phyloP scores from a whole-genome alignment of 2,888 invertebrate genomes.

The Stenotaenia linearis region DNA sequence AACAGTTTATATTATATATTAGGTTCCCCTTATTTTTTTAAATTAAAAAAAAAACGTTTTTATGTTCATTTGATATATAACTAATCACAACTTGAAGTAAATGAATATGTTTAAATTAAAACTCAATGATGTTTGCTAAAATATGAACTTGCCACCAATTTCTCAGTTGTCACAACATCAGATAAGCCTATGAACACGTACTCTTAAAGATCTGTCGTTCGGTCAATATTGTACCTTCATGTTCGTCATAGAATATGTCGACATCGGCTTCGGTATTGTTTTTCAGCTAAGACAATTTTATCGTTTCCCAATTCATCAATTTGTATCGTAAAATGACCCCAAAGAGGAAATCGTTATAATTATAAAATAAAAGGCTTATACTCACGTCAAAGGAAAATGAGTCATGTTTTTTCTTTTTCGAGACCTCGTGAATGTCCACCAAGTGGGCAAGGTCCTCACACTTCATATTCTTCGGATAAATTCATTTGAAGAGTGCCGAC shows the following conservation, averaged over 20 bases:
- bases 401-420: background rate
- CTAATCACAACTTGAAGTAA: too few relatives aligned
- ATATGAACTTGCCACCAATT: background rate
- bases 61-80: too few relatives aligned
- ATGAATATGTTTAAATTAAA: too few relatives aligned
- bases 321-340: background rate
- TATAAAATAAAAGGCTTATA: too few relatives aligned
- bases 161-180: background rate
- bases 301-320: too few relatives aligned
- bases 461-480: background rate
- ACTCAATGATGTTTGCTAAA: background rate
- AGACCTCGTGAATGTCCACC: constrained; percentile 3
- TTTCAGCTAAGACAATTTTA: too few relatives aligned
- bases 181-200: background rate
- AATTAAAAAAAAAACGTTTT: too few relatives aligned
- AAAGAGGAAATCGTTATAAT: too few relatives aligned
- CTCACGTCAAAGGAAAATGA: background rate
- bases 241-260: too few relatives aligned
- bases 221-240: background rate
- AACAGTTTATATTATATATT: too few relatives aligned
- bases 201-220: background rate
- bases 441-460: background rate
- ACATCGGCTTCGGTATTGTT: too few relatives aligned
- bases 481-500: background rate
- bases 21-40: too few relatives aligned